Base-by-base conservation (phyloP, 2,888 invertebrate genomes). In the Cetonia aurata region DNA sequence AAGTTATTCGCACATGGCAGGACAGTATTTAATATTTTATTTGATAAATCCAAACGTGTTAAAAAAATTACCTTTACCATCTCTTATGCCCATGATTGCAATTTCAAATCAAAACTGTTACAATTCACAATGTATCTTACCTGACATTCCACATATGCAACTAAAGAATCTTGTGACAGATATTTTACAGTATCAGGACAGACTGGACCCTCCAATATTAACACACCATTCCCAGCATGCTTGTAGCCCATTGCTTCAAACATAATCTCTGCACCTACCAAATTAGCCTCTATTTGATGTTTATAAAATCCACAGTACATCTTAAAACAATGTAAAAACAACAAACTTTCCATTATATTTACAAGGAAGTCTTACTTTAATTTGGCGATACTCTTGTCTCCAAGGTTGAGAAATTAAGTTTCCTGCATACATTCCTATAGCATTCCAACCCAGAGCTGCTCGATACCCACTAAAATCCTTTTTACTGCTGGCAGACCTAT, bases 111-210 rank as follows among this genome's bases (percentile, higher is more conserved):
- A 67, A 62, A 57, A 37, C 37, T 8, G 10, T 9, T 37, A 37
- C 2, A 37, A 37, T 33, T 52, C 12, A 15, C 74, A 37, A 8
- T 33, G 57, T 13, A 15, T 74, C 76, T 76, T 82, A 93, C 93
- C 89, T 95, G 92, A 80, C 95, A 95, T 85, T 96, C 96, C 53
- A 94, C 93, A 83, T 92, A 92, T 17, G 96, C 96, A 33, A 94
- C 90, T 77, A 96, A 88, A 13, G 95, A 94, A 83, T 96, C 96
- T 67, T 93, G 87, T 0, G 94, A 94, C 1, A 96, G 91, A 72
- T 89, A 90, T 15, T 92, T 89, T 2, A 94, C 92, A 83, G 90
- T 89, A 83, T 95, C 95, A 0, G 93, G 94, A 81, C 95, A 95
- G 70, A 93, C 90, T 19, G 94, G 93, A 6, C 90, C 92, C 71